A percentile compares a stretch with the other conserved stretches of the same genome.
Evolutionary conservation across 2,113 vertebrate species (phyloP).

Genomic region (Perca flavescens): DNA sequence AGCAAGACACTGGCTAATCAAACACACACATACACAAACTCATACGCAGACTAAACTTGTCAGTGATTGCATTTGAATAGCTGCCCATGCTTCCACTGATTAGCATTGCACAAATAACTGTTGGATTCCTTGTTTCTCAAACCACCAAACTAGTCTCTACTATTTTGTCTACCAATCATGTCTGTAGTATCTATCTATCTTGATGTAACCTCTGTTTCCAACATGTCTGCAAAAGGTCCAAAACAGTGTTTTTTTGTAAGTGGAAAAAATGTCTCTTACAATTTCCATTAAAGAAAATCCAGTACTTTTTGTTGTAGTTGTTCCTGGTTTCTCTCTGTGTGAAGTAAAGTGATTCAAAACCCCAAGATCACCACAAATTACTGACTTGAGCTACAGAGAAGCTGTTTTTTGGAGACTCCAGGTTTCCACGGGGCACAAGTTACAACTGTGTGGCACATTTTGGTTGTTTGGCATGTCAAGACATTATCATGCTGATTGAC

Average conservation of each 20-base stretch:
- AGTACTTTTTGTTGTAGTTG: conserved; percentile 4
- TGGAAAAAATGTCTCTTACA: not conserved
- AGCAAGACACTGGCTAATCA: conserved; percentile 43
- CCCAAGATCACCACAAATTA: conserved; percentile 29
- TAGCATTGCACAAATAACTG: conserved; percentile 41
- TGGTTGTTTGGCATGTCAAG: conserved; percentile 24
- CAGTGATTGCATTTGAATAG: conserved; percentile 62
- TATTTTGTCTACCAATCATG: not conserved
- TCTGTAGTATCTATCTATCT: not conserved
- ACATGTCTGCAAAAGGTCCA: not conserved
- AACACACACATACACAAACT: conserved; percentile 26
- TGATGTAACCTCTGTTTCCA: not conserved
- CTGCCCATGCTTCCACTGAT: conserved; percentile 52
- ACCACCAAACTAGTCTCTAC: not conserved
- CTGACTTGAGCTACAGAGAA: conserved; percentile 11
- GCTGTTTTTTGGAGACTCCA: not conserved
- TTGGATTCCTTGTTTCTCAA: conserved; percentile 29
- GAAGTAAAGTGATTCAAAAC: conserved; percentile 38
- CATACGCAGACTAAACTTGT: conserved; percentile 32
- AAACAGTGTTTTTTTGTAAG: not conserved
- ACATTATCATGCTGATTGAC: conserved; percentile 27
- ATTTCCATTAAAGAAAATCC: conserved; percentile 11
- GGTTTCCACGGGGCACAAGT: not conserved
- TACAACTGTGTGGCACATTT: not conserved
- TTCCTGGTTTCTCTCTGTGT: conserved; percentile 30